Evolutionary conservation across 2,113 vertebrate species (phyloP).

Genomic region (Sialia sialis): DNA sequence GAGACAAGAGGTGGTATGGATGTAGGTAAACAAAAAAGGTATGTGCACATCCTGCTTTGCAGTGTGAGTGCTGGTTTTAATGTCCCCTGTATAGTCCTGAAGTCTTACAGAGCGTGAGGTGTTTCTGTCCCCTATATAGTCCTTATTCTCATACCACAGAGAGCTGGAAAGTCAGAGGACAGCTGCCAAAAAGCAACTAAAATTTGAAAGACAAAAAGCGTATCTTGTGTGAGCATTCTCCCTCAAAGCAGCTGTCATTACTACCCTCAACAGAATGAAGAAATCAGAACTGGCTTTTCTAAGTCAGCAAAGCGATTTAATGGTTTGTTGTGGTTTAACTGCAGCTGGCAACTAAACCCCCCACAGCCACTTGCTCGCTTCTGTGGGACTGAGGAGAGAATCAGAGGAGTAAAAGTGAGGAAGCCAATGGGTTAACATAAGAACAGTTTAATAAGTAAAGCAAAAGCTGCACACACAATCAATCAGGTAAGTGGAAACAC

Average conservation of each 20-base stretch:
- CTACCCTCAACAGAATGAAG: neutral
- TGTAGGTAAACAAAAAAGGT: neutral
- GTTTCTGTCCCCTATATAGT: neutral
- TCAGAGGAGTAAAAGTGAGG: neutral
- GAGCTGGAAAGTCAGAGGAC: neutral
- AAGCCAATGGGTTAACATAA: neutral
- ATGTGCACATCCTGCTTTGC: neutral
- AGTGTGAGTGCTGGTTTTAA: neutral
- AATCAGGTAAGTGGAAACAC: neutral
- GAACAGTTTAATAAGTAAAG: neutral
- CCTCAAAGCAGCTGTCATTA: neutral
- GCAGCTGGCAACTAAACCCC: neutral
- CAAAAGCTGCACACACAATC: neutral
- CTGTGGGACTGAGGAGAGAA: rapidly evolving
- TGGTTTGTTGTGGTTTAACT: neutral
- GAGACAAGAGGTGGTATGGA: neutral
- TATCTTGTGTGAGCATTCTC: neutral
- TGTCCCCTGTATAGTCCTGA: neutral
- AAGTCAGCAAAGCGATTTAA: neutral
- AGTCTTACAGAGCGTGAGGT: neutral
- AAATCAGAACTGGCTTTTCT: neutral
- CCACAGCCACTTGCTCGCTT: rapidly evolving
- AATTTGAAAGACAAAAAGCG: neutral
- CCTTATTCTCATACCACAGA: neutral
- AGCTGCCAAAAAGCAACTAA: neutral